phyloP scores from a whole-genome alignment of 1,140 invertebrate genomes.

The Platyura marginata region DNA sequence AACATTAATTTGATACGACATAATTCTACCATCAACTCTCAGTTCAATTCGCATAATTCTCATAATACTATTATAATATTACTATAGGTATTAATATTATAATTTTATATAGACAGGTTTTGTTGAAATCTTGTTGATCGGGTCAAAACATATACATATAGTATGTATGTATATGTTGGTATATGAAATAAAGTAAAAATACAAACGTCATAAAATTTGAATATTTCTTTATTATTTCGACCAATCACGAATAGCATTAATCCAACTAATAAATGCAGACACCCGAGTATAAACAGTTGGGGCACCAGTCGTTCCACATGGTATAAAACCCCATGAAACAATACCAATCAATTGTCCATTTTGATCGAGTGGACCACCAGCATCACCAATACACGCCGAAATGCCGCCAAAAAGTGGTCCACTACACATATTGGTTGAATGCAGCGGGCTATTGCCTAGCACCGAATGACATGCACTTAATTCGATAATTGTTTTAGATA shows the following conservation, averaged over 20 bases:
- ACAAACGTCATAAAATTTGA: no score
- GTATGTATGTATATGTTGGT: no score
- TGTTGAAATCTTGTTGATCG: no score
- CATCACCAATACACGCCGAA: conserved; percentile 37
- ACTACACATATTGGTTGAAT: conserved; percentile 32
- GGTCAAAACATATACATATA: no score
- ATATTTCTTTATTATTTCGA: no score
- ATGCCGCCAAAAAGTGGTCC: conserved; percentile 31
- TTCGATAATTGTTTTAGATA: neutral
- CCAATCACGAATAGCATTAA: neutral
- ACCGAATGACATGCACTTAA: neutral
- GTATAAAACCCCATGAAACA: conserved; percentile 47
- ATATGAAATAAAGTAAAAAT: no score
- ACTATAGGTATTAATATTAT: no score
- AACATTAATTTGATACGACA: no score
- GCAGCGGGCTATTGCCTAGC: conserved; percentile 10
- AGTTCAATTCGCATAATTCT: no score
- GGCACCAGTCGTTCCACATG: conserved; percentile 35
- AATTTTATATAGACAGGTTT: no score
- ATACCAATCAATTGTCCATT: conserved; percentile 28
- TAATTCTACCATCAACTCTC: no score
- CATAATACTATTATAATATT: no score
- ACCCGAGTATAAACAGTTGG: conserved; percentile 50
- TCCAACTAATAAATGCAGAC: conserved; percentile 27
- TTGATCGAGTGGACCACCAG: conserved; percentile 35